Conservation (phyloP, 1,140 invertebrate genomes). For the Leptopilina boulardi region DNA sequence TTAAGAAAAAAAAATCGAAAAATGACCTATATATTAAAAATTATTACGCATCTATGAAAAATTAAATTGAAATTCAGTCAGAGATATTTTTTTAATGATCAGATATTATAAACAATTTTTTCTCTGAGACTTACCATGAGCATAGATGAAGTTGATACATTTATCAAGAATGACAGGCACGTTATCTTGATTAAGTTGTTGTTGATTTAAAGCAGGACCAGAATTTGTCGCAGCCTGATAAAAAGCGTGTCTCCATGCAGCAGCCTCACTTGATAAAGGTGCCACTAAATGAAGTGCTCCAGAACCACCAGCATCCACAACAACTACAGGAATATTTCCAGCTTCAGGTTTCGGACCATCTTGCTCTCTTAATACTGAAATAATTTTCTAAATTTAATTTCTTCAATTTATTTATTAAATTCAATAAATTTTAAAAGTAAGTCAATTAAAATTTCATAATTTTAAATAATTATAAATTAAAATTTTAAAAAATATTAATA, state of each 20-base stretch:
- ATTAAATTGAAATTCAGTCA: too few relatives aligned
- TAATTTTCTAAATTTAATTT: not conserved
- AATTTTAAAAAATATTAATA: too few relatives aligned
- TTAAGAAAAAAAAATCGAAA: too few relatives aligned
- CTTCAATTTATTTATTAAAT: too few relatives aligned
- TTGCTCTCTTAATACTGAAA: conserved; percentile 65
- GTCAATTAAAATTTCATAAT: too few relatives aligned
- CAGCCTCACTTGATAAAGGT: conserved; percentile 65
- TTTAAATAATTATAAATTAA: too few relatives aligned
- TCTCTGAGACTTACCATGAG: conserved; percentile 81
- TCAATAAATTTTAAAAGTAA: too few relatives aligned
- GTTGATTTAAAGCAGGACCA: conserved; percentile 85
- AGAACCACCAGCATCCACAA: conserved; percentile 64
- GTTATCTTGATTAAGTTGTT: conserved; percentile 90
- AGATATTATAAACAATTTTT: too few relatives aligned
- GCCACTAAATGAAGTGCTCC: conserved; percentile 68
- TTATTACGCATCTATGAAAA: too few relatives aligned
- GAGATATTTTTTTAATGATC: too few relatives aligned
- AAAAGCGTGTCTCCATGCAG: conserved; percentile 83
- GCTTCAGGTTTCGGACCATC: conserved; percentile 64
- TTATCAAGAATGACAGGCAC: conserved; percentile 93
- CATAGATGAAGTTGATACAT: conserved; percentile 91
- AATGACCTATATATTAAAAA: too few relatives aligned
- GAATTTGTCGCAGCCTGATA: conserved; percentile 85
- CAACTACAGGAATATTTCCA: conserved; percentile 61